Conservation (phyloP, 1,140 invertebrate species). For the Pseudomyrmex flavicornis region DNA sequence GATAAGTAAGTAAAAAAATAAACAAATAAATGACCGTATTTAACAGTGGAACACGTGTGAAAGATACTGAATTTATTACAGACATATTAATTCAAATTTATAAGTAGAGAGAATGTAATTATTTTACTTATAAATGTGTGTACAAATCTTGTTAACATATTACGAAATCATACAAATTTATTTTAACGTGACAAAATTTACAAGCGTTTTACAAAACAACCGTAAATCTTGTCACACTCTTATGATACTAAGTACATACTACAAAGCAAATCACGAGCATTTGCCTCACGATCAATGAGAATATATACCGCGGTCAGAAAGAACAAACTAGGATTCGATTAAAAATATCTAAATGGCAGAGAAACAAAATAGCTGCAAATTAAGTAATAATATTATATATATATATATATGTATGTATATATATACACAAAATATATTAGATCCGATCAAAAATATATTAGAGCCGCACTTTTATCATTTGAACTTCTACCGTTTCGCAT, state of each 20-base stretch:
- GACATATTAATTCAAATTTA: too few relatives aligned
- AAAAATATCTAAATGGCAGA: constrained; percentile 3
- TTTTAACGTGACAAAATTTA: neutral
- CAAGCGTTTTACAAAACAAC: neutral
- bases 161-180: too few relatives aligned
- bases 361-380: neutral
- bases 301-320: neutral
- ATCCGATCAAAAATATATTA: neutral
- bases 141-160: constrained; percentile 29
- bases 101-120: too few relatives aligned
- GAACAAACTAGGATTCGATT: neutral
- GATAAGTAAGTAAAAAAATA: too few relatives aligned
- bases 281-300: neutral
- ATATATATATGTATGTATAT: neutral
- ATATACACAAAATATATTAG: neutral
- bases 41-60: too few relatives aligned
- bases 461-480: neutral
- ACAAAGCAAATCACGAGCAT: neutral
- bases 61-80: too few relatives aligned
- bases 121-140: constrained; percentile 42
- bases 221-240: neutral
- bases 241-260: neutral
- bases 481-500: neutral
- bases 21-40: too few relatives aligned
- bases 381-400: constrained; percentile 24